Evolutionary conservation across 2,113 vertebrate genomes (phyloP), one percentile per base, ranked within the genome.

Genomic region (Petrocephalus microphthalmus): DNA sequence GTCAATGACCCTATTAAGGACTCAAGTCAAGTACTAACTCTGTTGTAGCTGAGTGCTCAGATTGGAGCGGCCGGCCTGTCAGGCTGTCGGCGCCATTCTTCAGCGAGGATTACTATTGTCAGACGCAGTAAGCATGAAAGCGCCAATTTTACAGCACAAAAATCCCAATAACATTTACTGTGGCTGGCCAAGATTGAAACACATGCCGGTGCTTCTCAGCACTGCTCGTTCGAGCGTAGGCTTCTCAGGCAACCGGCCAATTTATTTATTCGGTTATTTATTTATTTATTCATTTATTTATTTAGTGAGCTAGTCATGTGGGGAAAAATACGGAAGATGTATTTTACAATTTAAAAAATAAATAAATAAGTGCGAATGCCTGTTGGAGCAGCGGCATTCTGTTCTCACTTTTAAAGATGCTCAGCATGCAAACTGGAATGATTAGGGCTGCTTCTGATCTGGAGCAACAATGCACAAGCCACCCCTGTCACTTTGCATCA

Each of bases 101-200:
- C 92, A 93, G 94, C 91, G 90, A 93, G 92, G 92, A 96, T 95
- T 94, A 92, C 95, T 95, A 92, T 95, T 97, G 96, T 96, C 93
- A 91, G 95, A 95, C 93, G 95, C 96, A 96, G 91, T 94, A 93
- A 94, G 95, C 96, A 94, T 96, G 96, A 96, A 97, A 97, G 96
- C 94, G 94, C 95, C 94, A 95, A 97, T 96, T 97, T 97, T 95
- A 95, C 95, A 96, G 95, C 95, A 96, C 94, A 96, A 93, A 95
- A 96, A 95, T 94, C 96, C 95, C 96, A 95, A 95, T 95, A 96
- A 96, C 95, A 93, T 95, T 96, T 94, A 94, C 95, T 92, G 90
- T 92, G 91, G 94, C 94, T 92, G 93, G 95, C 94, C 92, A 95
- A 91, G 93, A 94, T 89, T 94, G 94, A 94, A 95, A 93, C 92